Base-by-base conservation (phyloP, 2,113 vertebrate species). In the Gopherus flavomarginatus region DNA sequence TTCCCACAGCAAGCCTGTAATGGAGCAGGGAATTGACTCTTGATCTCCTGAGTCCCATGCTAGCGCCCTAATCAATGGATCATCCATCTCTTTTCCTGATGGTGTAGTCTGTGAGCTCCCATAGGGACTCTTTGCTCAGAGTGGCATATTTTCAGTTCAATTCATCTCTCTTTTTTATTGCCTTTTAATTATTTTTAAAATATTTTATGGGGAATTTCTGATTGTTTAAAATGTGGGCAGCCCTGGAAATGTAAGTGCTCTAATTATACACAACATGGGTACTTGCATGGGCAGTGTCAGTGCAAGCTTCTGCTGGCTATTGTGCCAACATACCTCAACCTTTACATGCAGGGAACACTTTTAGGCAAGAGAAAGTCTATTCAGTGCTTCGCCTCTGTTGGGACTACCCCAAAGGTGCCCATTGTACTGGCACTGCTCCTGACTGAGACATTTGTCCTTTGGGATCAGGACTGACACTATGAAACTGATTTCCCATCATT, bases 401-500 rank as follows among this genome's bases (percentile, higher is more conserved):
- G 62, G 35, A 21, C 72, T 44, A 44, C 72, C 22, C 24, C 22
- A 77, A 77, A 77, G 69, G 38, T 42, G 11, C n/a, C 13, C 69
- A 42, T 65, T 65, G 1, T 65, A 42, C 19, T 75, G n/a, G n/a
- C 38, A 75, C 21, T 75, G 10, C 29, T 19, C 38, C 42, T 44
- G 38, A 44, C 42, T 2, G 3, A 24, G 72, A 77, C 38, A 27
- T 77, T 44, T 77, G 42, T 44, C 72, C 38, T 77, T 26, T 77
- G 38, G 72, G 72, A 75, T 22, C 5, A 42, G 38, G 86, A 81
- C 50, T 93, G 75, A 85, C 95, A 38, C 79, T 56, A 27, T 75
- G 79, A 88, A 24, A 29, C 21, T 87, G 53, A 75, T 81, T 97
- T 95, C 92, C 50, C 79, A 81, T 90, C 88, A 95, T 16, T 91